These are phyloP conservation scores for Siphlonurus alternatus DNA, from an alignment of 2,888 invertebrate species.

Conservation along the genomic window DNA sequence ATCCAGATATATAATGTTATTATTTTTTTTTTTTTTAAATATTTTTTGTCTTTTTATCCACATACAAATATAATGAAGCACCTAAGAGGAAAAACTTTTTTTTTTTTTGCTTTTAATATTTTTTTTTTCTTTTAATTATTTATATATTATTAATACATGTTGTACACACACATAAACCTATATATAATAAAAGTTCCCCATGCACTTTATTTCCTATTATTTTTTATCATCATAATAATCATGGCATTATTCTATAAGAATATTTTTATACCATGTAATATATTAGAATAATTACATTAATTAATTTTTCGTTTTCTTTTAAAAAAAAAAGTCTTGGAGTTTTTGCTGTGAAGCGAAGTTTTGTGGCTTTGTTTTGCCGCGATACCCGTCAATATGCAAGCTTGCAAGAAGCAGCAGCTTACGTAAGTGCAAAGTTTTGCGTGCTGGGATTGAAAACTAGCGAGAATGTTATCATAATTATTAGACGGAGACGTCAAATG, in stretches of 20 bases:
- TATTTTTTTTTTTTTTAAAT: not conserved
- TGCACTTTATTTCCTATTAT: not conserved
- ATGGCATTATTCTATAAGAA: not conserved
- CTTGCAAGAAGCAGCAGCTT: too few relatives aligned
- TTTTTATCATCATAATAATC: not conserved
- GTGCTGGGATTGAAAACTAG: too few relatives aligned
- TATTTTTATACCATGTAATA: too few relatives aligned
- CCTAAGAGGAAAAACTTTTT: constrained; percentile 1
- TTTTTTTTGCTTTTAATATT: not conserved
- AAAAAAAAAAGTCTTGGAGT: too few relatives aligned
- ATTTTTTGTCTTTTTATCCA: constrained; percentile 1
- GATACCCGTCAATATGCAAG: too few relatives aligned
- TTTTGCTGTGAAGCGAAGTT: too few relatives aligned
- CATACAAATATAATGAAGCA: not conserved
- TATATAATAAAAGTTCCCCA: constrained; percentile 2
- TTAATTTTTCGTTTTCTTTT: too few relatives aligned
- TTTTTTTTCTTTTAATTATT: not conserved
- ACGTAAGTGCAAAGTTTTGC: too few relatives aligned
- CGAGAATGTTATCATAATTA: too few relatives aligned
- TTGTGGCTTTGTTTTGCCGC: too few relatives aligned
- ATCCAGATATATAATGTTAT: not conserved
- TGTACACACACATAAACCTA: not conserved
- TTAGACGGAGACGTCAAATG: too few relatives aligned
- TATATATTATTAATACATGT: not conserved
- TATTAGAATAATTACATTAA: too few relatives aligned